Conservation (phyloP, 2,113 vertebrate genomes). For the Bufo gargarizans region DNA sequence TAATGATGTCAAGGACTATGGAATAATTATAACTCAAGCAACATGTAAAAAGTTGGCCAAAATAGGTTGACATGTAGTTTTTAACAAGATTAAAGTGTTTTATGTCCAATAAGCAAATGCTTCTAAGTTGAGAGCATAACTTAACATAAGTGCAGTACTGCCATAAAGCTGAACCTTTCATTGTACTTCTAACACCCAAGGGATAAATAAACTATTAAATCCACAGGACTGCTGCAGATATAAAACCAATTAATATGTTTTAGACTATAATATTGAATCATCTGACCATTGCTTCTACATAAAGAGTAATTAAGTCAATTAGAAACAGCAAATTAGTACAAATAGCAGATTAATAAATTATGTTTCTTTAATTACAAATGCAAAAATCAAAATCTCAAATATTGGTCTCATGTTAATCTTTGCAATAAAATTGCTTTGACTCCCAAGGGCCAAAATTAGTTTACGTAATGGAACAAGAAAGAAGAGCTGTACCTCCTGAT, state of each 20-base stretch:
- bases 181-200: constrained; percentile 39
- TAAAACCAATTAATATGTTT: constrained; percentile 40
- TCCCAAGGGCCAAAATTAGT: constrained; percentile 36
- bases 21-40: neutral
- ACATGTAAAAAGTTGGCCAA: neutral
- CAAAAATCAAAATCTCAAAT: constrained; percentile 45
- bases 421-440: constrained; percentile 36
- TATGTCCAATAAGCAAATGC: neutral
- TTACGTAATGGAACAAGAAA: constrained; percentile 40
- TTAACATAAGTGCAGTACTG: constrained; percentile 21
- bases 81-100: neutral
- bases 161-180: constrained; percentile 1
- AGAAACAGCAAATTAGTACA: constrained; percentile 56
- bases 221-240: constrained; percentile 31
- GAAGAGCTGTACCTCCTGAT: constrained; percentile 41
- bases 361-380: constrained; percentile 53
- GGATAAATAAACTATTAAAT: constrained; percentile 52
- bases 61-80: no score
- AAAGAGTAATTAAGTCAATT: constrained; percentile 54
- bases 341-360: constrained; percentile 56
- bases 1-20: neutral
- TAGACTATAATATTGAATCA: constrained; percentile 41
- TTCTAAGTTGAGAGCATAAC: neutral
- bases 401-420: constrained; percentile 41
- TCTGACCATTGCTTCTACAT: constrained; percentile 46